Percentiles rank a stretch among this genome's conserved stretches.
These are phyloP conservation scores for Poecile atricapillus DNA, from an alignment of 2,113 vertebrate species.

Conservation along the genomic window DNA sequence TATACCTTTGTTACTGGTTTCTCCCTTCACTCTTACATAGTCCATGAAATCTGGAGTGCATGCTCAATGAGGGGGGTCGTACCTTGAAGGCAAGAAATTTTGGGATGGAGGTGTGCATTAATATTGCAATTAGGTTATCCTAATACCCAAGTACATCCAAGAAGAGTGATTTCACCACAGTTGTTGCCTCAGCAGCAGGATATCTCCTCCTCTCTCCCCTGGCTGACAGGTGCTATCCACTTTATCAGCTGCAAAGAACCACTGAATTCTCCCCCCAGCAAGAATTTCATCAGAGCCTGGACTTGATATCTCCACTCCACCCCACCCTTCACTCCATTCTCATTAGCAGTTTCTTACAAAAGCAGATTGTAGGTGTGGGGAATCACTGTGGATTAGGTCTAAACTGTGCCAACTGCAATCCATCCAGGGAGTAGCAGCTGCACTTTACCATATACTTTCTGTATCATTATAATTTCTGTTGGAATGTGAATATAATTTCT, in stretches of 20 bases:
- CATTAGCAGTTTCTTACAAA: neutral
- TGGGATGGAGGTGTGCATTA: neutral
- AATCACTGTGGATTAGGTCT: neutral
- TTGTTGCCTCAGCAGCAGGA: neutral
- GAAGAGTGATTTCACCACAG: accelerated
- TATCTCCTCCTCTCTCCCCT: neutral
- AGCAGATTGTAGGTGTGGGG: too few species aligned
- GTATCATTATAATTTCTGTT: neutral
- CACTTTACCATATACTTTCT: neutral
- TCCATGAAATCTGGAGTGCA: neutral
- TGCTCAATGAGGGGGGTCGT: neutral
- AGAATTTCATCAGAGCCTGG: neutral
- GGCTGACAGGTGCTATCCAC: neutral
- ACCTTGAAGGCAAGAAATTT: neutral
- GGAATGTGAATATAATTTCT: neutral
- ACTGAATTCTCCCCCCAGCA: neutral
- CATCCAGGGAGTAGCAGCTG: neutral
- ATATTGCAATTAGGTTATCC: neutral
- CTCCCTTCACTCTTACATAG: neutral
- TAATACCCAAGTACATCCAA: neutral
- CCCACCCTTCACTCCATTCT: too few species aligned
- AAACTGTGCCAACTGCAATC: neutral
- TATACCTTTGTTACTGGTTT: neutral
- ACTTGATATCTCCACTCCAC: neutral
- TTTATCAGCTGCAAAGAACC: neutral